A percentile compares a stretch with the other conserved stretches of the same genome.
Evolutionary conservation across 2,797 vertebrate species (phyloP).

Genomic region (Sebastes nivosus): DNA sequence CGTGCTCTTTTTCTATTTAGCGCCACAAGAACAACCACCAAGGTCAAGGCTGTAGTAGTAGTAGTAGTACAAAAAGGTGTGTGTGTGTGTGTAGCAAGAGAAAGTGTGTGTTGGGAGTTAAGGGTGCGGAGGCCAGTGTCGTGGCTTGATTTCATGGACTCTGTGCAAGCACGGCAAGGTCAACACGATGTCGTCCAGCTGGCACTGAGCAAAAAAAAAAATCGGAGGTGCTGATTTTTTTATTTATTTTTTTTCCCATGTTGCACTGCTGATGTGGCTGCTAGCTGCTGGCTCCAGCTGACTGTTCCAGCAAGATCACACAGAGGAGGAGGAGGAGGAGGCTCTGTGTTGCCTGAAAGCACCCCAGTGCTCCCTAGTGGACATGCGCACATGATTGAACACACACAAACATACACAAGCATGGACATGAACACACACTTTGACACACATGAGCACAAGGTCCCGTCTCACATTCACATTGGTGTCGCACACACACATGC

Average conservation of each 20-base stretch:
- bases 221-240: conserved; percentile 45
- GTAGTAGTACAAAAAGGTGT: conserved; percentile 7
- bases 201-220: conserved; percentile 48
- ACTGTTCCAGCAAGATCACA: conserved; percentile 52
- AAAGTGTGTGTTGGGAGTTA: conserved; percentile 12
- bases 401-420: neutral
- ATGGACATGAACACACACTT: neutral
- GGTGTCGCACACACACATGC: neutral
- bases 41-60: conserved; percentile 41
- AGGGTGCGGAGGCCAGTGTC: conserved; percentile 30
- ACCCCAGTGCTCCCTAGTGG: conserved; percentile 72
- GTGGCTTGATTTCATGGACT: conserved; percentile 58
- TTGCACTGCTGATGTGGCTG: conserved; percentile 53
- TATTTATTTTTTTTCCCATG: neutral
- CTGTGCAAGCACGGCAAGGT: conserved; percentile 68
- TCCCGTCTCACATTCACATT: no score
- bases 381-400: conserved; percentile 39
- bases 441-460: neutral
- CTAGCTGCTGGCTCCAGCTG: conserved; percentile 44
- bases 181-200: conserved; percentile 69
- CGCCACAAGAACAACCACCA: conserved; percentile 42
- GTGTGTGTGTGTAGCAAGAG: neutral
- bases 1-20: conserved; percentile 43
- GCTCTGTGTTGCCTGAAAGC: conserved; percentile 56
- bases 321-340: conserved; percentile 15